phyloP scores from a whole-genome alignment of 2,888 invertebrate species.

The Unio delphinus region DNA sequence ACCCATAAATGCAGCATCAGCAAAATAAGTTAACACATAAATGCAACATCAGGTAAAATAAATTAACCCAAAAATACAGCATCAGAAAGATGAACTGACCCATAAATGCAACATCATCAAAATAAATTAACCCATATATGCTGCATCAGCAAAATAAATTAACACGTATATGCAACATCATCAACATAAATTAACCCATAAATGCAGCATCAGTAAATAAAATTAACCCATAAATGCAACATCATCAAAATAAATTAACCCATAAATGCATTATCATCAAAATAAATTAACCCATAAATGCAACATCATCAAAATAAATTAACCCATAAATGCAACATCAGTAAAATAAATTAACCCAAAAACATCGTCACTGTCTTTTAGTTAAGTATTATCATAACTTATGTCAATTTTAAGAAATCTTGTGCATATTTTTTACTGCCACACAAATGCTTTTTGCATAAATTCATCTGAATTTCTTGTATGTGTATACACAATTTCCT shows the following conservation, averaged over 20 bases:
- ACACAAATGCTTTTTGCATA: too few species aligned
- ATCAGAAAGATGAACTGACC: too few species aligned
- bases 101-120: too few species aligned
- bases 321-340: neutral
- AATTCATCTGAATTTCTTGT: too few species aligned
- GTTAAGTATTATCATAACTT: neutral
- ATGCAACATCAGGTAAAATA: neutral
- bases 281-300: conserved; percentile 22
- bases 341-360: neutral
- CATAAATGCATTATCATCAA: conserved; percentile 13
- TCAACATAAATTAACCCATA: too few species aligned
- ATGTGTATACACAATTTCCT: too few species aligned
- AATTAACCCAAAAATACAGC: too few species aligned
- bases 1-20: neutral
- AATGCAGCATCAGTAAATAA: neutral
- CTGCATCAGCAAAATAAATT: too few species aligned
- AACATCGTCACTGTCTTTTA: neutral
- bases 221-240: neutral
- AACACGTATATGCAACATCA: too few species aligned
- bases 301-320: neutral
- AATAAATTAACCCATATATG: too few species aligned
- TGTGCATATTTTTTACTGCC: too few species aligned
- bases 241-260: too few species aligned
- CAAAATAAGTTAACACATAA: neutral
- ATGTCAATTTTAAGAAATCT: neutral